phyloP scores from a whole-genome alignment of 2,888 invertebrate species.

The Horisme vitalbata region DNA sequence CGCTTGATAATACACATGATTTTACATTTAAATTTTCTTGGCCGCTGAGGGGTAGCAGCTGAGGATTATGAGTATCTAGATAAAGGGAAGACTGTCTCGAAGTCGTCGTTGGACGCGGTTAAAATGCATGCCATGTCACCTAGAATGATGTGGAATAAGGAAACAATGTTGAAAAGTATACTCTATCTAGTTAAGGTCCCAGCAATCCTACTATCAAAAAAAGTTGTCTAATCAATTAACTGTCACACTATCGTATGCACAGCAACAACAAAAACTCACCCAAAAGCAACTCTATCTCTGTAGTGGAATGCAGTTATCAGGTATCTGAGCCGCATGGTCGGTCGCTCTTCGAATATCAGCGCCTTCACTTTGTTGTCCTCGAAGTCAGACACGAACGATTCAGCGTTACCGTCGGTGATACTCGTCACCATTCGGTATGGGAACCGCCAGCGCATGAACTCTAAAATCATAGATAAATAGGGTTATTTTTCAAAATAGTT shows the following conservation, averaged over 20 bases:
- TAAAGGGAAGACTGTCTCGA: too few relatives aligned
- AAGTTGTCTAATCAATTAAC: not conserved
- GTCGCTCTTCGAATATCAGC: conserved; percentile 91
- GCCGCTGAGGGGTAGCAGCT: too few relatives aligned
- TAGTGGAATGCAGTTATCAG: conserved; percentile 94
- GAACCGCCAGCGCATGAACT: conserved; percentile 93
- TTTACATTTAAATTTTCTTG: too few relatives aligned
- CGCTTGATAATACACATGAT: too few relatives aligned
- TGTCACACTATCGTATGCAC: not conserved
- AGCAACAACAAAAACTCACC: too few relatives aligned
- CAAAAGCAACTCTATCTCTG: conserved; percentile 93
- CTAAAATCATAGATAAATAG: conserved; percentile 63
- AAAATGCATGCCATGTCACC: too few relatives aligned
- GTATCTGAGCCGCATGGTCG: conserved; percentile 91
- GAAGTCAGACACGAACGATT: conserved; percentile 93
- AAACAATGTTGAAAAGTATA: too few relatives aligned
- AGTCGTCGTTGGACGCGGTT: too few relatives aligned
- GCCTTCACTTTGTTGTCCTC: conserved; percentile 95
- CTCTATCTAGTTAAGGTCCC: too few relatives aligned
- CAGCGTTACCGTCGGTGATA: conserved; percentile 88
- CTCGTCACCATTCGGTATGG: conserved; percentile 90
- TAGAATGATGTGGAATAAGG: too few relatives aligned
- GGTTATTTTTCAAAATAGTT: not conserved
- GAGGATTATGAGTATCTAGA: too few relatives aligned
- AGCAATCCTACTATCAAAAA: too few relatives aligned